phyloP scores from a whole-genome alignment of 1,140 invertebrate species.

The Acyrthosiphon pisum region DNA sequence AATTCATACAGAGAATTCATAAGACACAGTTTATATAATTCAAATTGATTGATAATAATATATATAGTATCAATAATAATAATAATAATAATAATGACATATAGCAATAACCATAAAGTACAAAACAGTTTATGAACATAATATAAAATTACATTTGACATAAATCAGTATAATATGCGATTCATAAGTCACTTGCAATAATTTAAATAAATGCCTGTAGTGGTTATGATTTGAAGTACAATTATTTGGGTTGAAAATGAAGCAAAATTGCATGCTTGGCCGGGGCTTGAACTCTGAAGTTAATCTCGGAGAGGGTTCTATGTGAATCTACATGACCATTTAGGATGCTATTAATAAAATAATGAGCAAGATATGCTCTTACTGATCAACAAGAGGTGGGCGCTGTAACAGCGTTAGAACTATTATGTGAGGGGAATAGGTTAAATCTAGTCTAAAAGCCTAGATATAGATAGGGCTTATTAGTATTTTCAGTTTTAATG shows the following conservation, averaged over 20 bases:
- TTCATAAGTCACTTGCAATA: background rate
- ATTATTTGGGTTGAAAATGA: too few relatives aligned
- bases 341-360: too few relatives aligned
- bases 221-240: background rate
- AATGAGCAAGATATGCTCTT: background rate
- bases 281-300: too few relatives aligned
- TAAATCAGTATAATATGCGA: too few relatives aligned
- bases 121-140: too few relatives aligned
- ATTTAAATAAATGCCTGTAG: background rate
- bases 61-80: background rate
- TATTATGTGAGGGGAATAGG: background rate
- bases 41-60: background rate
- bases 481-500: background rate
- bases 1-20: background rate
- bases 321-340: too few relatives aligned
- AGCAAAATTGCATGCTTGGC: too few relatives aligned
- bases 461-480: background rate
- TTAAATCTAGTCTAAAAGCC: background rate
- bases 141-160: too few relatives aligned
- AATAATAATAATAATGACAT: too few relatives aligned
- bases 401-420: background rate
- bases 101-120: too few relatives aligned
- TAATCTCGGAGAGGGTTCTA: too few relatives aligned
- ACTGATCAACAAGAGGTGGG: background rate
- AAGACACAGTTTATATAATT: background rate